Evolutionary conservation across 2,797 vertebrate species (phyloP), one percentile per base, ranked within the genome.

Genomic region (Natrix natrix): DNA sequence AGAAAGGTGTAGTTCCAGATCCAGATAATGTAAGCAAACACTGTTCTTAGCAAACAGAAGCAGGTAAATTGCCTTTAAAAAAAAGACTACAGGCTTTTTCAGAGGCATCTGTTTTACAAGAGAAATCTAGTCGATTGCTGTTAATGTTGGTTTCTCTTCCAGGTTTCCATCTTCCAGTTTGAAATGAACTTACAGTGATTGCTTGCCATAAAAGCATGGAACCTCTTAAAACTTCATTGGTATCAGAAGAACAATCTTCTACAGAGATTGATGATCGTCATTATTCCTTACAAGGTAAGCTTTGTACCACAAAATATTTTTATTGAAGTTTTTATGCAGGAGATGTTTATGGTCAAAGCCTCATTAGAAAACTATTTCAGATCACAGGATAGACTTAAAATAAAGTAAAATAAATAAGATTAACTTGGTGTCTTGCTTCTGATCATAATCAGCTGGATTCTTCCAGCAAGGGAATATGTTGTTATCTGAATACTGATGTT

Each of bases 191-290:
- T 96, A 92, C 94, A 95, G 83, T 94, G 89, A 74, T 92, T 32
- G 89, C 0, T 2, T 32, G 92, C 87, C 95, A 91, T 56, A 97
- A 63, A 87, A 83, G 14, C 12, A 99, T 99, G 99, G 97, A 98
- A 48, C 98, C 98, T 2, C 86, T 95, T 91, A 88, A 94, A 88
- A 96, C 63, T 95, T 97, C 94, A 97, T 93, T 91, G 61, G 92
- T 94, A 22, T 97, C 98, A 90, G 96, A 97, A 91, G 98, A 98
- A n/a, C 97, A 96, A 94, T 95, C 97, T 95, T 98, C 98, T 92
- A 97, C 98, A 60, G 98, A 98, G 97, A 99, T 99, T 17, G 98
- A 99, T 90, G 97, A 99, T 90, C 97, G 98, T 92, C 98, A 98
- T 78, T 97, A 99, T 32, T 98, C 98, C 0, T 97, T 99, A 93